Conservation (phyloP, 2,113 vertebrate species). For the Tachuris rubrigastra region DNA sequence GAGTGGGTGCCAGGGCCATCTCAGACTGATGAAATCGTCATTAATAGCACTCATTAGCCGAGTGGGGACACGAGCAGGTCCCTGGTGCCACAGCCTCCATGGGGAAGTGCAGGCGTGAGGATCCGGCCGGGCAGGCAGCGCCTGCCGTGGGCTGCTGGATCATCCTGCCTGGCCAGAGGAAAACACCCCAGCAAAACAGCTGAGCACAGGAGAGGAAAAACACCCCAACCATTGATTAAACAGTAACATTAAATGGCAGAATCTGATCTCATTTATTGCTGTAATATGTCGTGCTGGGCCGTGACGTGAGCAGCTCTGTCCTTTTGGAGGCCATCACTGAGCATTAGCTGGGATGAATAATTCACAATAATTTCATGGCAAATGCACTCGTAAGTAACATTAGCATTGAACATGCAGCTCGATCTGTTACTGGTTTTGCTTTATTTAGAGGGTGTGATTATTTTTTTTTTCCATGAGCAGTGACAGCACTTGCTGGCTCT, state of each 20-base stretch:
- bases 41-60: neutral
- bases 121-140: neutral
- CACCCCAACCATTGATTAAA: slow-evolving; percentile 50
- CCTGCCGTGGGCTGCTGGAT: neutral
- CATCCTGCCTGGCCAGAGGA: neutral
- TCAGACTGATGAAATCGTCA: neutral
- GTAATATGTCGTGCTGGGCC: neutral
- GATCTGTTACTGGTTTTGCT: neutral
- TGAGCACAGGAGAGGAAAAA: neutral
- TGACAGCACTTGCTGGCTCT: neutral
- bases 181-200: neutral
- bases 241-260: slow-evolving; percentile 25
- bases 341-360: slow-evolving; percentile 47
- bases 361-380: slow-evolving; percentile 49
- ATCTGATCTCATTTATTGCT: slow-evolving; percentile 6
- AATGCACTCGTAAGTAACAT: slow-evolving; percentile 21
- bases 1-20: neutral
- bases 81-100: accelerated
- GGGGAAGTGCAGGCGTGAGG: accelerated
- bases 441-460: neutral
- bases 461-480: neutral
- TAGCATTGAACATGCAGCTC: neutral
- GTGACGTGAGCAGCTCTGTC: neutral
- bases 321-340: slow-evolving; percentile 14
- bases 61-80: neutral